These are phyloP conservation scores for Myotis davidii DNA, from an alignment of 2,113 vertebrate genomes.

Conservation along the genomic window DNA sequence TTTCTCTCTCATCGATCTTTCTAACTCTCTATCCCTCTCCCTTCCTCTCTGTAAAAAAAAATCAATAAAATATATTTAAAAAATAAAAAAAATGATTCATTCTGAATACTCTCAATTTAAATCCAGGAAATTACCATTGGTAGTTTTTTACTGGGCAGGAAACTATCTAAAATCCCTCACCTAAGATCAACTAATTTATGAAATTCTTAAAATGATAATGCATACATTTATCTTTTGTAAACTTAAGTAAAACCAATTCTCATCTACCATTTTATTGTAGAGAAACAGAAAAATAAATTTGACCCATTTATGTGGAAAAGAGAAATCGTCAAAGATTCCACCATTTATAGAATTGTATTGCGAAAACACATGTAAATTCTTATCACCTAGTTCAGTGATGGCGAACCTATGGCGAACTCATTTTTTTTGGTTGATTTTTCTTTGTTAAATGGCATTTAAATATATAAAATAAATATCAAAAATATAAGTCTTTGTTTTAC, in stretches of 20 bases:
- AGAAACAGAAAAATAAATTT: background rate
- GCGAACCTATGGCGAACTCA: no score
- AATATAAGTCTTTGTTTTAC: no score
- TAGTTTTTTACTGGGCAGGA: background rate
- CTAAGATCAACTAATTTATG: background rate
- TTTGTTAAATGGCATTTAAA: no score
- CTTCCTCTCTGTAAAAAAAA: no score
- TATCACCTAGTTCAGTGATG: conserved; percentile 50
- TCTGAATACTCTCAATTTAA: background rate
- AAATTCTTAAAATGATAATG: background rate
- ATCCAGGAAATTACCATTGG: background rate
- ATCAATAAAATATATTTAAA: no score
- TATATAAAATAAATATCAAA: no score
- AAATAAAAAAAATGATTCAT: conserved; percentile 23
- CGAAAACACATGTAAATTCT: background rate
- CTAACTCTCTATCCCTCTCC: no score
- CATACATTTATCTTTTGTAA: background rate
- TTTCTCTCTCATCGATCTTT: no score
- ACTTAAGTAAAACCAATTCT: background rate
- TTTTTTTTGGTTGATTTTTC: no score
- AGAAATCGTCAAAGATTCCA: background rate
- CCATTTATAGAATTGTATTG: background rate
- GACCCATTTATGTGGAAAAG: background rate
- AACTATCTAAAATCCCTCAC: conserved; percentile 24
- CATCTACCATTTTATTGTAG: background rate